Percentiles rank a stretch among this genome's conserved stretches.
Conservation (phyloP, 64 coral and sea anemone genomes). For the Montipora foliosa region DNA sequence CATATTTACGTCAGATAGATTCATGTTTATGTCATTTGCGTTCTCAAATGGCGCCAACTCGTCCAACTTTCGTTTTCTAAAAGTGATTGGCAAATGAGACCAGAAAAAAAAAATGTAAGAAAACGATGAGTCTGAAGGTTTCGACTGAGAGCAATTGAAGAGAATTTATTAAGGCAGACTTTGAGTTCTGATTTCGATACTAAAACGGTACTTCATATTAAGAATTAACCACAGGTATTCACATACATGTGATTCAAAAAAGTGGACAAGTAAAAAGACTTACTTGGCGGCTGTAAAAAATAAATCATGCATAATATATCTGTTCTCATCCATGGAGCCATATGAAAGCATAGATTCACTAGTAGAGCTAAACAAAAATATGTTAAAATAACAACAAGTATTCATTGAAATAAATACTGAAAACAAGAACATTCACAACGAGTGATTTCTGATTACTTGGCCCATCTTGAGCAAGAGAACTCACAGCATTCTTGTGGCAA, state of each 20-base stretch:
- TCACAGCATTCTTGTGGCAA: too few species aligned
- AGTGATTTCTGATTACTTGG: too few species aligned
- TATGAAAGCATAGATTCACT: conserved; percentile 12
- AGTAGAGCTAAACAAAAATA: background rate
- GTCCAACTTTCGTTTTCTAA: background rate
- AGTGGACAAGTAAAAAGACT: background rate
- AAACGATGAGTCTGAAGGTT: too few species aligned
- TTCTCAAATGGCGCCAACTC: background rate
- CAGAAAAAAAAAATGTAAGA: too few species aligned
- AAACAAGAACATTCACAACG: background rate
- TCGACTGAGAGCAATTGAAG: too few species aligned
- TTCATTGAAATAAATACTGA: background rate
- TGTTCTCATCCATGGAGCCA: conserved; percentile 38
- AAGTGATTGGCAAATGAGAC: background rate
- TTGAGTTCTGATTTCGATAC: too few species aligned
- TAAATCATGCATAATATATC: background rate
- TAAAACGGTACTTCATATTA: too few species aligned
- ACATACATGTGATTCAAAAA: background rate
- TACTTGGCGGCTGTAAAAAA: background rate
- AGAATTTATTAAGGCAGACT: too few species aligned
- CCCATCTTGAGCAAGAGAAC: too few species aligned
- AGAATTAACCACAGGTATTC: too few species aligned
- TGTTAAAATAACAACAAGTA: background rate
- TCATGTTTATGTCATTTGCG: background rate
- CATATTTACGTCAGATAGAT: background rate